Evolutionary conservation across 2,888 invertebrate species (phyloP), one percentile per base, ranked within the genome.

Genomic region (Venusia cambrica): DNA sequence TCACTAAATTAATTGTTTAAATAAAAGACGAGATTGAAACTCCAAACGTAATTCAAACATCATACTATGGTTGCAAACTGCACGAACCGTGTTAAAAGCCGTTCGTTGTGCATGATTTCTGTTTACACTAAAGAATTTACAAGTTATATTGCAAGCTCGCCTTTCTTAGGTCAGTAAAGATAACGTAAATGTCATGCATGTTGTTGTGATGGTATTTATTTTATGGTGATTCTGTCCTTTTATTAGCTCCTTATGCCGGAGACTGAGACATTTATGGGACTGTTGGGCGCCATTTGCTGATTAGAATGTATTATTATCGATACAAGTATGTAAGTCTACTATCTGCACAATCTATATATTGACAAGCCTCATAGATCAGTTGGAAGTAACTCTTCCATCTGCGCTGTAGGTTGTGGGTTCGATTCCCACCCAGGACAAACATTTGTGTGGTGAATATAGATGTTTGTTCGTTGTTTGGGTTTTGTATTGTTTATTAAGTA

Each of bases 241-340:
- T 39, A 39, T 35, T 30, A 39, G 30, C 30, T 27, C 26, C 30
- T 35, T 30, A 34, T 10, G n/a, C 17, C 10, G 17, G 17, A 24
- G 20, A 13, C 31, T 14, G 22, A 20, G 18, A 29, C 35, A 29
- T 34, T 38, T 39, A 39, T 20, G 39, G 12, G 34, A 31, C 34
- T 27, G 28, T 12, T 29, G 34, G 34, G 34, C 17, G 25, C 38
- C 13, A 29, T 39, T 34, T 22, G 34, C 39, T 35, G 30, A 39
- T 39, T 39, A 39, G 14, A 39, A 35, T 39, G 30, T 35, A 39
- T 39, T 34, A 27, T 39, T 39, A 35, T 39, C 13, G 14, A 8
- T 25, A 25, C 25, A 28, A 34, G 29, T 14, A 17, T 29, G 26
- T 31, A 26, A 33, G 6, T 22, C 24, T 35, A 19, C 22, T 21